These are phyloP conservation scores for Hyles euphorbiae DNA, from an alignment of 1,140 invertebrate species.

Conservation along the genomic window DNA sequence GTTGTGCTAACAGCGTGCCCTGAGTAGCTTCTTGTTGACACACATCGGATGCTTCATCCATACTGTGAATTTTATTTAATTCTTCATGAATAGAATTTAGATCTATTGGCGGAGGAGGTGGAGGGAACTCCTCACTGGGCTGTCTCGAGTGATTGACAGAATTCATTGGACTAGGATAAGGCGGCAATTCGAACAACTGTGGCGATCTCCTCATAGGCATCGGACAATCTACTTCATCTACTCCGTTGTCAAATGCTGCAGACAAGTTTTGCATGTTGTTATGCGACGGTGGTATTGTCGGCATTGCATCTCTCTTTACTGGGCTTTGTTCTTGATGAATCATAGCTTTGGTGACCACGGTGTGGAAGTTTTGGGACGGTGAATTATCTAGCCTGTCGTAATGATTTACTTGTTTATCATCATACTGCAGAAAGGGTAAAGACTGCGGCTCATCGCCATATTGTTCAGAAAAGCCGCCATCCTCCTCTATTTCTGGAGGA, in stretches of 20 bases:
- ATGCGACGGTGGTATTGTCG: constrained; percentile 40
- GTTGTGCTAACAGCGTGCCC: constrained; percentile 80
- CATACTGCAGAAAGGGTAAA: constrained; percentile 79
- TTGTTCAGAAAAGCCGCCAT: constrained; percentile 66
- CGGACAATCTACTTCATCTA: constrained; percentile 78
- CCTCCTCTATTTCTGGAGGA: constrained; percentile 65
- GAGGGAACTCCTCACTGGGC: constrained; percentile 91
- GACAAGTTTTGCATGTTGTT: constrained; percentile 63
- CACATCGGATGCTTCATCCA: constrained; percentile 35
- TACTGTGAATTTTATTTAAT: constrained; percentile 58
- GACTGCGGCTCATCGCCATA: constrained; percentile 80
- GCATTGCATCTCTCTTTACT: constrained; percentile 71
- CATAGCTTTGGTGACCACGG: constrained; percentile 86
- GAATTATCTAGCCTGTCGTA: constrained; percentile 57
- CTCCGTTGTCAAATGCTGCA: constrained; percentile 66
- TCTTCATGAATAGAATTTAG: constrained; percentile 77
- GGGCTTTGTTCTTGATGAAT: constrained; percentile 87
- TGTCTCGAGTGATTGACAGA: constrained; percentile 88
- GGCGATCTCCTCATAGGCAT: constrained; percentile 53
- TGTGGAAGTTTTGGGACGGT: constrained; percentile 72
- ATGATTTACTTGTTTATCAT: constrained; percentile 53
- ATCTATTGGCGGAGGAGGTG: constrained; percentile 87
- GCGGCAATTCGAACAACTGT: constrained; percentile 80
- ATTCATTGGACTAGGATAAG: constrained; percentile 85
- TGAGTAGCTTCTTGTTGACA: constrained; percentile 54